A percentile compares a stretch with the other conserved stretches of the same genome.
Evolutionary conservation across 2,797 vertebrate species (phyloP).

Genomic region (Lutjanus argentimaculatus): DNA sequence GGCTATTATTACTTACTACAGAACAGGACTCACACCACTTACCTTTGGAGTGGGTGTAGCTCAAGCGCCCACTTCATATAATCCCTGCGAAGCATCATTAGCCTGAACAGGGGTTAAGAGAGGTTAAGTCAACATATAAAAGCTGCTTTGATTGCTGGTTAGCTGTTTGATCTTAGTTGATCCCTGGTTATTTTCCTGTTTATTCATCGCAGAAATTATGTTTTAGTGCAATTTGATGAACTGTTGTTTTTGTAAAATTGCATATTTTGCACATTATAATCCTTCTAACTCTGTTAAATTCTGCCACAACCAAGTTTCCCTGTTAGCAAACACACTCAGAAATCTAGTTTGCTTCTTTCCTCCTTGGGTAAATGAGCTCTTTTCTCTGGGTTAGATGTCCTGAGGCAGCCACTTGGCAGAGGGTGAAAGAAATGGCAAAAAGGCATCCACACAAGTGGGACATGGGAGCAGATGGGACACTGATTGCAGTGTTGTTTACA

Average conservation of each 20-base stretch:
- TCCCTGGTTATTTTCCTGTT: neutral
- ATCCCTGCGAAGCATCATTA: constrained; percentile 64
- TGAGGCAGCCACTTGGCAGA: constrained; percentile 88
- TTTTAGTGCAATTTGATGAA: constrained; percentile 8
- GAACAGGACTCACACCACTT: constrained; percentile 48
- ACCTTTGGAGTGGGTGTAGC: constrained; percentile 58
- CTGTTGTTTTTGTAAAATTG: constrained; percentile 16
- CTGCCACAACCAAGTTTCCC: constrained; percentile 64
- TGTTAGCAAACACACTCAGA: constrained; percentile 70
- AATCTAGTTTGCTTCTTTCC: constrained; percentile 84
- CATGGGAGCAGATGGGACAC: constrained; percentile 89
- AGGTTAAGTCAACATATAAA: constrained; percentile 57
- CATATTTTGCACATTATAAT: constrained; percentile 19
- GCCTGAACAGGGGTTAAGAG: constrained; percentile 51
- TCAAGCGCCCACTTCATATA: constrained; percentile 54
- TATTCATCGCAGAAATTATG: neutral
- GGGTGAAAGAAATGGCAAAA: constrained; percentile 89
- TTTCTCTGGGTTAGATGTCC: constrained; percentile 89
- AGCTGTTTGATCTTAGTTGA: constrained; percentile 12
- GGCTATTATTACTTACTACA: constrained; percentile 3
- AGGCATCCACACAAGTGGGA: constrained; percentile 89
- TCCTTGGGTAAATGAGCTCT: constrained; percentile 88
- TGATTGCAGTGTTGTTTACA: constrained; percentile 90
- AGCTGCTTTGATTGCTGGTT: constrained; percentile 25
- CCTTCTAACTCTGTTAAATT: constrained; percentile 34